Evolutionary conservation across 2,113 vertebrate species (phyloP).

Genomic region (Hymenochirus boettgeri): DNA sequence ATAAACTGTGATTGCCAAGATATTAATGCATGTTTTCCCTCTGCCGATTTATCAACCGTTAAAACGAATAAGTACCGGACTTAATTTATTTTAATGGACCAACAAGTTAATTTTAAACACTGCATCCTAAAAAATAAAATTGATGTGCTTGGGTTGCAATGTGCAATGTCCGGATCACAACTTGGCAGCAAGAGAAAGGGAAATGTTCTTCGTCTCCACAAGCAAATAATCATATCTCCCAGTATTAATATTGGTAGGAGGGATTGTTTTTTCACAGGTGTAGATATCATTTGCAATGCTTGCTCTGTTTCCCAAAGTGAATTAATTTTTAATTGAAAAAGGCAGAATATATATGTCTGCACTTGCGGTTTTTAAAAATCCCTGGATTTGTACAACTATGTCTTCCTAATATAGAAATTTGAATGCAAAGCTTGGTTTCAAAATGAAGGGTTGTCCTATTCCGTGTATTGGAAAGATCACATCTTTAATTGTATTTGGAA

Average conservation of each 20-base stretch:
- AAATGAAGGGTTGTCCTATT: not conserved
- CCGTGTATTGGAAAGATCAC: not conserved
- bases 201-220: not conserved
- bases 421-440: not conserved
- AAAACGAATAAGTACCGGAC: slow-evolving; percentile 32
- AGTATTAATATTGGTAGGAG: not conserved
- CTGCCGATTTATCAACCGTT: slow-evolving; percentile 36
- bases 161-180: not conserved
- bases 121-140: slow-evolving; percentile 27
- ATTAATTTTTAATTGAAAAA: not conserved
- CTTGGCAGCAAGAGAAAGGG: slow-evolving; percentile 5
- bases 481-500: too few species aligned
- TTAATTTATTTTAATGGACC: slow-evolving; percentile 40
- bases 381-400: not conserved
- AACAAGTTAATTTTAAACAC: slow-evolving; percentile 40
- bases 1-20: slow-evolving; percentile 20
- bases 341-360: not conserved
- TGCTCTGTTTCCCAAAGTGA: not conserved
- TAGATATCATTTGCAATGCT: not conserved
- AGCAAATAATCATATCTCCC: not conserved
- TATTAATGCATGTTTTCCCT: slow-evolving; percentile 36
- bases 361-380: not conserved
- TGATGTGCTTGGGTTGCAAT: slow-evolving; percentile 2
- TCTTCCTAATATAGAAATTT: too few species aligned
- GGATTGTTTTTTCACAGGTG: slow-evolving; percentile 17